phyloP scores from a whole-genome alignment of 2,113 vertebrate species.

The Bufo gargarizans region DNA sequence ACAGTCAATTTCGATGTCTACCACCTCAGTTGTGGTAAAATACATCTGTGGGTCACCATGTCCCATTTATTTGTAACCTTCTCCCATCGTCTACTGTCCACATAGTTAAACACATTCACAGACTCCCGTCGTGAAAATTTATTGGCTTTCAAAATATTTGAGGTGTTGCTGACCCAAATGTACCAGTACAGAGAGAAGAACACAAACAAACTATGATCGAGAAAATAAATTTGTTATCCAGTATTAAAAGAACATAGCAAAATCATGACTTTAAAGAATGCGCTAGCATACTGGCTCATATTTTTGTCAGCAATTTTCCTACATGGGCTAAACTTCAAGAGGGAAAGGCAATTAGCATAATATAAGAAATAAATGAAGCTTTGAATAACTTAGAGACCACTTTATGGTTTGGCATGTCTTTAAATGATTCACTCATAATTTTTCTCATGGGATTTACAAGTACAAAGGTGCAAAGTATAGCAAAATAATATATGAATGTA shows the following conservation, averaged over 20 bases:
- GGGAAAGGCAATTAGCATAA: constrained; percentile 34
- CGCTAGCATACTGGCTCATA: neutral
- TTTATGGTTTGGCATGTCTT: constrained; percentile 33
- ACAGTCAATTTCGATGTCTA: neutral
- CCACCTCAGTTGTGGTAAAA: neutral
- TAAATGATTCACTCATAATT: constrained; percentile 35
- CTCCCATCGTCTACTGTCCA: neutral
- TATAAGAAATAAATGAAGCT: constrained; percentile 23
- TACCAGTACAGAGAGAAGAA: neutral
- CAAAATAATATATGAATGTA: neutral
- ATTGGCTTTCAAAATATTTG: constrained; percentile 15
- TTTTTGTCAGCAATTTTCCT: constrained; percentile 50
- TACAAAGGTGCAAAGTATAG: constrained; percentile 15
- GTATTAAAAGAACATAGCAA: constrained; percentile 26
- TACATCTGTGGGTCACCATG: neutral
- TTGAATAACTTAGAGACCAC: constrained; percentile 23
- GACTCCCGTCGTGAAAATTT: constrained; percentile 6
- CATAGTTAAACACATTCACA: constrained; percentile 21
- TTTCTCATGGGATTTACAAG: constrained; percentile 13
- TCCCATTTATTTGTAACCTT: constrained; percentile 4
- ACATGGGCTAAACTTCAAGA: constrained; percentile 11
- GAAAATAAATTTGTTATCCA: neutral
- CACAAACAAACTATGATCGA: neutral
- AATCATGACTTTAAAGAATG: constrained; percentile 26
- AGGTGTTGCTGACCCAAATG: constrained; percentile 9